Base-by-base conservation (phyloP, 1,140 invertebrate genomes). In the Maconellicoccus hirsutus region DNA sequence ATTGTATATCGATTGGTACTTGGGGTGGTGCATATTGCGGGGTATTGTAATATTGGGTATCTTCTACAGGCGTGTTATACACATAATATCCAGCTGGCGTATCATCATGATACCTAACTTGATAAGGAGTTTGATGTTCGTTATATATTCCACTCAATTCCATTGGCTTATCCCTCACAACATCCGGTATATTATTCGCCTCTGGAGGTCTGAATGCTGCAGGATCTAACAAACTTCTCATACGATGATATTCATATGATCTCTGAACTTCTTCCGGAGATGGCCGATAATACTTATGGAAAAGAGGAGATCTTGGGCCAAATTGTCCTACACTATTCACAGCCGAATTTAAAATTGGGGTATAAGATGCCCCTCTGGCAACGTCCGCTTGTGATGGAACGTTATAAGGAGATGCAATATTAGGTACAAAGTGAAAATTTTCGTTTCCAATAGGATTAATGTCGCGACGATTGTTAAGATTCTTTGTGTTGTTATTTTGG, bases 201-300 rank as follows among this genome's bases (percentile, higher is more conserved):
- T 66, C 61, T 23, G 61, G 21, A 23, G 61, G 61, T 66, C 61
- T 23, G 25, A 66, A 66, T 66, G 22, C 2, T 10, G 3, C 19
- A 10, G 61, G 61, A 26, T 66, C 61, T 22, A 66, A 25, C 7
- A 4, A 3, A 25, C 10, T 23, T 66, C 61, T 10, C 21, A 66
- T 23, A 26, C 61, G 61, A 66, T 66, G 61, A 19, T 66, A 66
- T 10, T 66, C 61, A 16, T 66, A 66, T 1, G 19, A 23, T 4
- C 25, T 22, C 16, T 66, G 61, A 4, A 66, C 61, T 26, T 66
- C 61, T 66, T 66, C 61, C 3, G 61, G 61, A 3, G 61, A 66
- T 66, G 61, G 61, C 16, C 61, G 21, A 22, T 66, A 66, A 16
- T 66, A 66, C 21, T 66, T 66, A 26, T 66, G 22, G 22, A 66